These are phyloP conservation scores for Zosterops hypoxanthus DNA, from an alignment of 2,113 vertebrate species.

Conservation along the genomic window DNA sequence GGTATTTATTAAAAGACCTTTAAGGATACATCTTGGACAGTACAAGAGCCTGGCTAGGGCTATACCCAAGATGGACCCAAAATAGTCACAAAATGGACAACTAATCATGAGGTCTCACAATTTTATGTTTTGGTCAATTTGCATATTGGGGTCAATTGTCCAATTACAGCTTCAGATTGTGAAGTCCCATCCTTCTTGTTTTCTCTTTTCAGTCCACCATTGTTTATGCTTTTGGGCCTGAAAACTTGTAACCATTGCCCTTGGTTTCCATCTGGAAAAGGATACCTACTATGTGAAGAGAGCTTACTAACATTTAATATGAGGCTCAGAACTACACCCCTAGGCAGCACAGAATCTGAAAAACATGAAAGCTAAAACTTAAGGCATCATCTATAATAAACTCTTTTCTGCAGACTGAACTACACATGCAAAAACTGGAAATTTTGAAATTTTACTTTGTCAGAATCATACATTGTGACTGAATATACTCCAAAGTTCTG, in stretches of 20 bases:
- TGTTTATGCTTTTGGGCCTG: neutral
- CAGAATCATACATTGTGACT: neutral
- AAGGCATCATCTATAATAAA: neutral
- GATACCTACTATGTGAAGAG: neutral
- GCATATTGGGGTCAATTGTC: neutral
- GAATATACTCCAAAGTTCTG: neutral
- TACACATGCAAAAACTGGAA: rapidly evolving
- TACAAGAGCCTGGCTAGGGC: neutral
- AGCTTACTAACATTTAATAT: neutral
- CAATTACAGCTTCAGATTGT: neutral
- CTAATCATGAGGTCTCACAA: neutral
- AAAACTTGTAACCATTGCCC: neutral
- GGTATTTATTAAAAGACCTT: neutral
- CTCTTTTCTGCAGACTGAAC: neutral
- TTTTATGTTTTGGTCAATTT: neutral
- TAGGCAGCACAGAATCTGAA: neutral
- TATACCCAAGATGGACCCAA: neutral
- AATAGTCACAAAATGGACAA: neutral
- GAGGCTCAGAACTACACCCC: neutral
- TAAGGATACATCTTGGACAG: neutral
- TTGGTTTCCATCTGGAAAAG: neutral
- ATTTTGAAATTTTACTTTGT: neutral
- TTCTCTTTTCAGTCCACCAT: neutral
- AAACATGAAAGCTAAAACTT: neutral
- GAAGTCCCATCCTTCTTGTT: neutral